These are phyloP conservation scores for Bovichtus variegatus DNA, from an alignment of 2,797 vertebrate species.

Conservation along the genomic window DNA sequence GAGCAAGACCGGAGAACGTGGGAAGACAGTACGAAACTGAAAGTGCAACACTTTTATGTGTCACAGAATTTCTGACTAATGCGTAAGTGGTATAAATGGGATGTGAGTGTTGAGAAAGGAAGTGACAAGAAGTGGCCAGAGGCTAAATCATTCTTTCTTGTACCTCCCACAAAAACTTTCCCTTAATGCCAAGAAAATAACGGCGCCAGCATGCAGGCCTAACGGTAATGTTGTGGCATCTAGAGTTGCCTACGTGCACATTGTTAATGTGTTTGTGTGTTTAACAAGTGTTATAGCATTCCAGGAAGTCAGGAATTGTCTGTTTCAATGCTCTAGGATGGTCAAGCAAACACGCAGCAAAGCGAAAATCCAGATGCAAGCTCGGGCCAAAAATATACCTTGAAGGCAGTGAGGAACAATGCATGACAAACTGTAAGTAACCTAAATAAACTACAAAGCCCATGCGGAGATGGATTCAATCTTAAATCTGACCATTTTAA, in stretches of 20 bases:
- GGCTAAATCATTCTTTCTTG: conserved; percentile 27
- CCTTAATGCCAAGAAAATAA: conserved; percentile 40
- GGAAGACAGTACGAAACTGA: conserved; percentile 30
- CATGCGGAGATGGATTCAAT: conserved; percentile 1
- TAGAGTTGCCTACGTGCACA: conserved; percentile 32
- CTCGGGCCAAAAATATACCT: conserved; percentile 74
- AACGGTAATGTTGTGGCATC: conserved; percentile 19
- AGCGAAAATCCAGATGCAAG: conserved; percentile 69
- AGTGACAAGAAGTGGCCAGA: conserved; percentile 32
- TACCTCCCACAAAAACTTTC: conserved; percentile 27
- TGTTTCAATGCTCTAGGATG: conserved; percentile 57
- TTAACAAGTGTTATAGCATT: conserved; percentile 67
- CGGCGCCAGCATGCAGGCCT: conserved; percentile 23
- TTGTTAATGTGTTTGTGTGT: conserved; percentile 67
- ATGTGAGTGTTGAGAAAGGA: conserved; percentile 18
- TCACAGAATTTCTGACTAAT: conserved; percentile 14
- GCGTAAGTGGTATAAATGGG: background rate
- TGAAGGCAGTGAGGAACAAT: conserved; percentile 75
- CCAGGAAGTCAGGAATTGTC: conserved; percentile 79
- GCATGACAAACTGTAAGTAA: conserved; percentile 56
- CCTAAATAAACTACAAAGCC: conserved; percentile 56
- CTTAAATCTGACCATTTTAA: conserved; percentile 4
- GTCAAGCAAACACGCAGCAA: conserved; percentile 62
- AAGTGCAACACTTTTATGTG: conserved; percentile 17
- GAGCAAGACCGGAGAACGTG: conserved; percentile 35